Evolutionary conservation across 2,113 vertebrate genomes (phyloP).

Genomic region (Ciconia boyciana): DNA sequence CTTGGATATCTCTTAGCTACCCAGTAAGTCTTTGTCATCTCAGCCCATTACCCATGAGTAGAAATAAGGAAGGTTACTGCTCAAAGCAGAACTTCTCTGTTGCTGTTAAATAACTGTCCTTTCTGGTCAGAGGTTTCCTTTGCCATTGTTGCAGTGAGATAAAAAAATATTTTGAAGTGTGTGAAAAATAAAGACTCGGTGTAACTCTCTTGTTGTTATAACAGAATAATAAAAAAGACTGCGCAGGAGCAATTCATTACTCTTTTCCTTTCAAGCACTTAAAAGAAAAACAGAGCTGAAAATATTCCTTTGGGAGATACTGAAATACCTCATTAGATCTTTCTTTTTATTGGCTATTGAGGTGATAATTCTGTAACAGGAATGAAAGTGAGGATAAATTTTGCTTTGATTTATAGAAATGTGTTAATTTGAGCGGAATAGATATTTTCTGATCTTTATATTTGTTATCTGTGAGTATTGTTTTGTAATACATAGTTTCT

Average conservation of each 20-base stretch:
- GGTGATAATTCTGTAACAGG: slow-evolving; percentile 53
- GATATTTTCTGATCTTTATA: slow-evolving; percentile 18
- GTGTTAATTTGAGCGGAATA: slow-evolving; percentile 52
- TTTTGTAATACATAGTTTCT: slow-evolving; percentile 45
- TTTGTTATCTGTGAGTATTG: neutral
- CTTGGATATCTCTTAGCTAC: neutral
- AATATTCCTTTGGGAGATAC: slow-evolving; percentile 47
- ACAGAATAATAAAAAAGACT: neutral
- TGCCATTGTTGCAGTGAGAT: slow-evolving; percentile 2
- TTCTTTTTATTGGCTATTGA: slow-evolving; percentile 39
- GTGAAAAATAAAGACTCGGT: neutral
- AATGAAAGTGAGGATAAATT: slow-evolving; percentile 10
- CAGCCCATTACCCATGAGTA: neutral
- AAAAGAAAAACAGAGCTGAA: slow-evolving; percentile 44
- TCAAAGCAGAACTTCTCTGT: neutral
- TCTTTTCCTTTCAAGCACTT: slow-evolving; percentile 38
- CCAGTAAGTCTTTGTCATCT: neutral
- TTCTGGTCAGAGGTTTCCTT: neutral
- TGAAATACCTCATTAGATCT: slow-evolving; percentile 56
- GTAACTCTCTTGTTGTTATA: neutral
- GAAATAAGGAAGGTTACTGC: neutral
- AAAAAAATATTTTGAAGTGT: neutral
- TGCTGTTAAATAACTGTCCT: neutral
- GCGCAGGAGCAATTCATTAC: slow-evolving; percentile 19
- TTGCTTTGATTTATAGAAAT: slow-evolving; percentile 57